phyloP scores from a whole-genome alignment of 2,888 invertebrate genomes.

The Phragmatobia fuliginosa region DNA sequence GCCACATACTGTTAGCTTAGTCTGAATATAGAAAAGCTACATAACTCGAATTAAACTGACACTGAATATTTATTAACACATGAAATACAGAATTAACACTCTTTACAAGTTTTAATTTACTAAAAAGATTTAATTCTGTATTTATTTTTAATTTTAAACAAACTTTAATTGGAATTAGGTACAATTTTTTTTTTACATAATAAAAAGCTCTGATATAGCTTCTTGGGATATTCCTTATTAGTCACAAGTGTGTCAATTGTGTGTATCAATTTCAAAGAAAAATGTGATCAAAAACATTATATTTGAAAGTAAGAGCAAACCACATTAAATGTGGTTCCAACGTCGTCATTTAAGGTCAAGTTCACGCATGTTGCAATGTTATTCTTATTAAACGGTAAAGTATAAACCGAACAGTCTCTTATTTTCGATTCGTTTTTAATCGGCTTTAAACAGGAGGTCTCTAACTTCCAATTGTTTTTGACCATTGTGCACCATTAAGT shows the following conservation, averaged over 20 bases:
- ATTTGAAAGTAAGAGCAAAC: background rate
- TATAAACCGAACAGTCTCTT: background rate
- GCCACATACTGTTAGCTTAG: constrained; percentile 5
- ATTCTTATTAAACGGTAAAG: too few relatives aligned
- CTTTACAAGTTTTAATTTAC: constrained; percentile 15
- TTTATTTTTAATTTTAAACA: constrained; percentile 18
- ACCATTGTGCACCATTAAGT: too few relatives aligned
- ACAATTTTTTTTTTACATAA: background rate
- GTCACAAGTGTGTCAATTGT: too few relatives aligned
- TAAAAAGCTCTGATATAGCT: background rate
- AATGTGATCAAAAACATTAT: background rate
- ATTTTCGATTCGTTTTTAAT: background rate
- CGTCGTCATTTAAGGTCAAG: background rate
- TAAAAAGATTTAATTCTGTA: background rate
- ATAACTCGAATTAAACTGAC: constrained; percentile 10
- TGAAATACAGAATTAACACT: constrained; percentile 20
- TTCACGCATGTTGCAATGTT: background rate
- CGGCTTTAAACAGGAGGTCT: background rate
- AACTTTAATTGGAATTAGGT: too few relatives aligned
- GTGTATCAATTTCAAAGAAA: background rate
- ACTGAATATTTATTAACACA: constrained; percentile 32
- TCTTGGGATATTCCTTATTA: background rate
- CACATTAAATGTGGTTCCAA: too few relatives aligned
- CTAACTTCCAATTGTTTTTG: too few relatives aligned
- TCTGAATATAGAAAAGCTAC: background rate